A percentile compares a stretch with the other conserved stretches of the same genome.
Evolutionary conservation across 2,797 vertebrate species (phyloP).

Genomic region (Channa striata): DNA sequence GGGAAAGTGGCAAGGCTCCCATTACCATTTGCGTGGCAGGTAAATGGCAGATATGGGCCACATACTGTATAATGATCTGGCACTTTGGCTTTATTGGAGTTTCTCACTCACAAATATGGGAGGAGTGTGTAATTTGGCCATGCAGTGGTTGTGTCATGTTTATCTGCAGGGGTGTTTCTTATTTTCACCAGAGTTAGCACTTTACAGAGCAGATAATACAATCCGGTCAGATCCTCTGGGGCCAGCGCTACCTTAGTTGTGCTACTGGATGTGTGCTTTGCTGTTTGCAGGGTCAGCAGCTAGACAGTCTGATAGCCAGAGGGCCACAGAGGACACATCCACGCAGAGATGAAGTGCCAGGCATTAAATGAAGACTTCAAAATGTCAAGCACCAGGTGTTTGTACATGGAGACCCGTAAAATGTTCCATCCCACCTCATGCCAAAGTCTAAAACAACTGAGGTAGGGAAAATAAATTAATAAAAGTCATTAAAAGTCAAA

Average conservation of each 20-base stretch:
- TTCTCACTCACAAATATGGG: constrained; percentile 15
- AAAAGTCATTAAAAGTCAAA: constrained; percentile 34
- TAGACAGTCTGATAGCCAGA: constrained; percentile 41
- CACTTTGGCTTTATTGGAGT: constrained; percentile 48
- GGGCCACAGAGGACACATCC: constrained; percentile 60
- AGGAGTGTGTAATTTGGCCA: constrained; percentile 1
- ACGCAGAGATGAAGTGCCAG: constrained; percentile 40
- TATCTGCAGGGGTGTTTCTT: constrained; percentile 31
- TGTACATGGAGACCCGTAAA: constrained; percentile 62
- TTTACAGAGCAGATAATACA: constrained; percentile 45
- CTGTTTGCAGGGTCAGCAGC: constrained; percentile 71
- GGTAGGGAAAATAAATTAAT: constrained; percentile 78
- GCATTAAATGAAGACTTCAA: constrained; percentile 50
- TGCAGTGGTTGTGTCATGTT: constrained; percentile 17
- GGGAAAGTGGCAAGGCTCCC: constrained; percentile 23
- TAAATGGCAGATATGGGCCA: constrained; percentile 44
- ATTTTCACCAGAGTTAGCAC: constrained; percentile 56
- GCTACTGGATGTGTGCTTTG: constrained; percentile 55
- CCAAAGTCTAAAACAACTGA: constrained; percentile 69
- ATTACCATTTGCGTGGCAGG: constrained; percentile 27
- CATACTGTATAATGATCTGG: constrained; percentile 48
- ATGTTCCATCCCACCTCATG: constrained; percentile 48
- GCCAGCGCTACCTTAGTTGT: constrained; percentile 35
- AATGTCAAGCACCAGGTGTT: constrained; percentile 60
- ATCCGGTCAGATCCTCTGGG: constrained; percentile 42